A percentile compares a stretch with the other conserved stretches of the same genome.
Evolutionary conservation across 2,888 invertebrate species (phyloP).

Genomic region (Drepanosiphum platanoidis): DNA sequence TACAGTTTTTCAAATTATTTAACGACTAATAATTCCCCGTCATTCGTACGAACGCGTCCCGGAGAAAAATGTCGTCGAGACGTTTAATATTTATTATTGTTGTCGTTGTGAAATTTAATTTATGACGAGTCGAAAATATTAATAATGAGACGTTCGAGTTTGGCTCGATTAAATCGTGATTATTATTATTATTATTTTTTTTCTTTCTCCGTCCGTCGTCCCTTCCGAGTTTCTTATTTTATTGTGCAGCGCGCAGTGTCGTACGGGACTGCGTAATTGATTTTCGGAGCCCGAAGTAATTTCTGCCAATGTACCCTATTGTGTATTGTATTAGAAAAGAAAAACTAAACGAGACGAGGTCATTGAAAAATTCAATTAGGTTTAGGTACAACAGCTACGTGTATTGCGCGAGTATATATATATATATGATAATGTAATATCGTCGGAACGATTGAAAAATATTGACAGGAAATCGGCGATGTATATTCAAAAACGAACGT

Average conservation of each 20-base stretch:
- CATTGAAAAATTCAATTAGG: not conserved
- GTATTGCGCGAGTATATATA: no score
- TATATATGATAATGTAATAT: not conserved
- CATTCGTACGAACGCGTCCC: no score
- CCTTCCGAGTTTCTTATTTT: not conserved
- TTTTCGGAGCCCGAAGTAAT: not conserved
- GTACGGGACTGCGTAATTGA: not conserved
- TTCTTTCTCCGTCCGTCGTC: no score
- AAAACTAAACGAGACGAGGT: not conserved
- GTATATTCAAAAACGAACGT: no score
- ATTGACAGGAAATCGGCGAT: not conserved
- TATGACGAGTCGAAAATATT: no score
- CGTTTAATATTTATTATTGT: no score
- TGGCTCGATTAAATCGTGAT: not conserved
- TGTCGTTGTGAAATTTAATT: no score
- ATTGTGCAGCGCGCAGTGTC: no score
- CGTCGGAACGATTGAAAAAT: not conserved
- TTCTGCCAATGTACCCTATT: not conserved
- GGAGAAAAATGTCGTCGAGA: no score
- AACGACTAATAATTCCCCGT: no score
- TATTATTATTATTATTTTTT: not conserved
- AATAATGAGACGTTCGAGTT: no score
- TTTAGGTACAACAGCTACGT: not conserved
- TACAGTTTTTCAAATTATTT: no score
- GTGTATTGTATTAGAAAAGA: not conserved